Evolutionary conservation across 2,113 vertebrate genomes (phyloP).

Genomic region (Petrocephalus zakoni): DNA sequence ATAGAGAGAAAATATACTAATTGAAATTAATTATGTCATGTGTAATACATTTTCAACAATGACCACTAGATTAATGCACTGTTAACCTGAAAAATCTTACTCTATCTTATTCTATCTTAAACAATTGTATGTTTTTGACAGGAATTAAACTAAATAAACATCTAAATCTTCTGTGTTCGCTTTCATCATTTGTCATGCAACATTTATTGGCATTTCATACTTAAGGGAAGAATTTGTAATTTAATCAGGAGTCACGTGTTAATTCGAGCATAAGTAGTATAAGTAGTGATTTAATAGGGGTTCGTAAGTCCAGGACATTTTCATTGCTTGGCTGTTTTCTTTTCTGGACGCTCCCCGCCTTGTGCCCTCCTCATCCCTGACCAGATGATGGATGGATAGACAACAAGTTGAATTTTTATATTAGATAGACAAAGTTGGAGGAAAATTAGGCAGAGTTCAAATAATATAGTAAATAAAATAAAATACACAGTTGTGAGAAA

Average conservation of each 20-base stretch:
- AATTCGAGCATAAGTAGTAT: neutral
- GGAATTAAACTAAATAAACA: neutral
- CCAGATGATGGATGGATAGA: neutral
- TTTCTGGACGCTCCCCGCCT: neutral
- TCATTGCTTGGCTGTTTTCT: neutral
- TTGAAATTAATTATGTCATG: neutral
- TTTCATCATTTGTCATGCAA: neutral
- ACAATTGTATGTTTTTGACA: neutral
- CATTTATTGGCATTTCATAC: neutral
- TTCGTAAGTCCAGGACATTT: neutral
- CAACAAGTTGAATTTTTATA: neutral
- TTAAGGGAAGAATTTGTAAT: no score
- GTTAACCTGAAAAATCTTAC: neutral
- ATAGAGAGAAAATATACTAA: neutral
- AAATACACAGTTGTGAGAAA: no score
- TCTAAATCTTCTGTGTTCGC: neutral
- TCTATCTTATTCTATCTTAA: neutral
- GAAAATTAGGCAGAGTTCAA: neutral
- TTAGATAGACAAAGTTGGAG: neutral
- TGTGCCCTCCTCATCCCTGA: neutral
- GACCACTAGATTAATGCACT: neutral
- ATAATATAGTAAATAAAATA: no score
- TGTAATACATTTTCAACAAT: neutral
- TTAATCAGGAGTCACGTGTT: no score
- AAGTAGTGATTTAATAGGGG: neutral